Evolutionary conservation across 2,797 vertebrate species (phyloP).

Genomic region (Enteromius thamalakanensis): DNA sequence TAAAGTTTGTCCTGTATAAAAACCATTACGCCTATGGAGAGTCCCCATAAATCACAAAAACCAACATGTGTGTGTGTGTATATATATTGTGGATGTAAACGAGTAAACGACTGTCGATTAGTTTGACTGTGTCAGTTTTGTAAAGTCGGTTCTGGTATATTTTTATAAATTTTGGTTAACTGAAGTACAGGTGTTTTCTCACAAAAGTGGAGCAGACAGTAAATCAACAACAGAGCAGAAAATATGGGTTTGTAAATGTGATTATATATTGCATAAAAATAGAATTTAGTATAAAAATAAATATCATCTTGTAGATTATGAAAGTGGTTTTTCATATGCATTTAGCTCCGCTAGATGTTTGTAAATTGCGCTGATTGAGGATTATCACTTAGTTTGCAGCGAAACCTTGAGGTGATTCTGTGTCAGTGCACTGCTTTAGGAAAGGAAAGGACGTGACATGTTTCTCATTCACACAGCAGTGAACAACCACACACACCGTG

Average conservation of each 20-base stretch:
- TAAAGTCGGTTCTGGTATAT: too few relatives aligned
- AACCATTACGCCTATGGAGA: too few relatives aligned
- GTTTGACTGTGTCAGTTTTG: not conserved
- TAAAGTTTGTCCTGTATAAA: too few relatives aligned
- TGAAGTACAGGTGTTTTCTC: not conserved
- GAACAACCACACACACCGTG: too few relatives aligned
- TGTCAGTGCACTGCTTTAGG: not conserved
- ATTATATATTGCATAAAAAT: not conserved
- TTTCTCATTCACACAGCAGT: too few relatives aligned
- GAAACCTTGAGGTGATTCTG: not conserved
- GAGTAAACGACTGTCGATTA: not conserved
- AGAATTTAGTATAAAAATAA: too few relatives aligned
- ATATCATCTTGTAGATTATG: not conserved
- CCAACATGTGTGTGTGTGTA: too few relatives aligned
- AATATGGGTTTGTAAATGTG: not conserved
- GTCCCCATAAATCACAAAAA: too few relatives aligned
- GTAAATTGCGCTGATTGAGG: not conserved
- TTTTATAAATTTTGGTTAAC: too few relatives aligned
- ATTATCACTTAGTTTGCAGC: conserved; percentile 7
- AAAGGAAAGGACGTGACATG: too few relatives aligned
- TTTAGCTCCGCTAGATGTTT: not conserved
- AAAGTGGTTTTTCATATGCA: not conserved
- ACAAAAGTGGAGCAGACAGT: not conserved
- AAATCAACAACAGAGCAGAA: not conserved
- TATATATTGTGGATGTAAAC: too few relatives aligned